Evolutionary conservation across 2,797 vertebrate genomes (phyloP).

Genomic region (Tenualosa ilisha): DNA sequence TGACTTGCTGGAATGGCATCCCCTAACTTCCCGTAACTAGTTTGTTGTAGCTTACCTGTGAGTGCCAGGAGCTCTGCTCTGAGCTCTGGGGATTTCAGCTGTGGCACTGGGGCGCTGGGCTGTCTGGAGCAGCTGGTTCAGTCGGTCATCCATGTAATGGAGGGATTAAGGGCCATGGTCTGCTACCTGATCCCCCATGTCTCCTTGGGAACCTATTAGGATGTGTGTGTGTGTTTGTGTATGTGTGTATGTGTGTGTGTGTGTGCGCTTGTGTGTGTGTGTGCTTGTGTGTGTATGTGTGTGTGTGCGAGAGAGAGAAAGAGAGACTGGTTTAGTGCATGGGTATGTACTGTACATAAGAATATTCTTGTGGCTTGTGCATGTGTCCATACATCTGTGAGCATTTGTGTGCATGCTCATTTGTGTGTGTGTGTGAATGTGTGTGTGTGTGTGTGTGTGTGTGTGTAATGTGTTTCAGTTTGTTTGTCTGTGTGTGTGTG

Average conservation of each 20-base stretch:
- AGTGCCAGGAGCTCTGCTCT: not conserved
- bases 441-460: not conserved
- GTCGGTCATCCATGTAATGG: not conserved
- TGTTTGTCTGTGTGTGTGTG: not conserved
- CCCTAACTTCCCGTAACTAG: not conserved
- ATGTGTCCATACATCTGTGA: not conserved
- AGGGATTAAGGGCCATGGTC: not conserved
- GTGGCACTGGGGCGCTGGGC: not conserved
- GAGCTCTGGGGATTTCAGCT: not conserved
- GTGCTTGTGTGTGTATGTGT: constrained; percentile 14
- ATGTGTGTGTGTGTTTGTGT: constrained; percentile 4
- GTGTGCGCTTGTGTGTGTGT: not conserved
- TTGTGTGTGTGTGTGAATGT: not conserved
- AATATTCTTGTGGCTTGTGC: not conserved
- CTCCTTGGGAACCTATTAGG: not conserved
- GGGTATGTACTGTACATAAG: not conserved
- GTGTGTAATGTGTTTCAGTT: not conserved
- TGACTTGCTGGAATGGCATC: not conserved
- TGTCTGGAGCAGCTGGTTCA: not conserved
- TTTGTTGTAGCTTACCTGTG: not conserved
- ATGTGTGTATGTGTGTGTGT: constrained; percentile 21
- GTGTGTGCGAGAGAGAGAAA: not conserved
- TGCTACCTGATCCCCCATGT: constrained; percentile 10
- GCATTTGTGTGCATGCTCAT: not conserved
- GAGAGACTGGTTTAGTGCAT: not conserved